Conservation (phyloP, 2,888 invertebrate species). For the Dysmachus trigonus region DNA sequence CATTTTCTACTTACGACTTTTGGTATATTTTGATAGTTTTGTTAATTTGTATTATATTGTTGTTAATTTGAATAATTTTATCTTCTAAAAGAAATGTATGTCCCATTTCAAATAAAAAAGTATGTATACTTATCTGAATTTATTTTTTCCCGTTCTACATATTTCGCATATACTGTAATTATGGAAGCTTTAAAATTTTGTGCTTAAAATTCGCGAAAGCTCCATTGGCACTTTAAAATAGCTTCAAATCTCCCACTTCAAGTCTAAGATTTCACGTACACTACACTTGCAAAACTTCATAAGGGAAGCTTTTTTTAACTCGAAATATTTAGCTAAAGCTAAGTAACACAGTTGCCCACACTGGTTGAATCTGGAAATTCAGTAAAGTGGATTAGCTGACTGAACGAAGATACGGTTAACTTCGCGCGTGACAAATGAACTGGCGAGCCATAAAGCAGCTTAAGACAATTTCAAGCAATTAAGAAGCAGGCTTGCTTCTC, state of each 20-base stretch:
- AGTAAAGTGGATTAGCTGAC: not conserved
- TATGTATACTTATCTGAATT: no score
- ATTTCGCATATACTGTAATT: not conserved
- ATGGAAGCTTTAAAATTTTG: not conserved
- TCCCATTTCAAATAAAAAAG: no score
- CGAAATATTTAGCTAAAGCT: not conserved
- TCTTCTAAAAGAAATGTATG: no score
- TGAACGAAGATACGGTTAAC: not conserved
- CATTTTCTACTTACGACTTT: no score
- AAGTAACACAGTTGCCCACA: not conserved
- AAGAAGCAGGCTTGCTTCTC: not conserved
- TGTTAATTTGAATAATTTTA: no score
- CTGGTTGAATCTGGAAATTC: not conserved
- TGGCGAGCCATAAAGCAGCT: not conserved
- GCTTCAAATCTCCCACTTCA: not conserved
- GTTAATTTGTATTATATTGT: no score
- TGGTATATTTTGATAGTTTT: no score
- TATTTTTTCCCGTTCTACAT: no score
- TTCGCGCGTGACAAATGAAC: not conserved
- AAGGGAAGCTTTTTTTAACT: not conserved
- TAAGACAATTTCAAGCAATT: slow-evolving; percentile 17
- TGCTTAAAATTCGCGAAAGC: not conserved
- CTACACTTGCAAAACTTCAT: not conserved
- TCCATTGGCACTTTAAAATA: not conserved
- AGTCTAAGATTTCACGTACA: not conserved